A percentile compares a stretch with the other conserved stretches of the same genome.
phyloP scores from a whole-genome alignment of 1,140 invertebrate genomes.

The Theocolax elegans region DNA sequence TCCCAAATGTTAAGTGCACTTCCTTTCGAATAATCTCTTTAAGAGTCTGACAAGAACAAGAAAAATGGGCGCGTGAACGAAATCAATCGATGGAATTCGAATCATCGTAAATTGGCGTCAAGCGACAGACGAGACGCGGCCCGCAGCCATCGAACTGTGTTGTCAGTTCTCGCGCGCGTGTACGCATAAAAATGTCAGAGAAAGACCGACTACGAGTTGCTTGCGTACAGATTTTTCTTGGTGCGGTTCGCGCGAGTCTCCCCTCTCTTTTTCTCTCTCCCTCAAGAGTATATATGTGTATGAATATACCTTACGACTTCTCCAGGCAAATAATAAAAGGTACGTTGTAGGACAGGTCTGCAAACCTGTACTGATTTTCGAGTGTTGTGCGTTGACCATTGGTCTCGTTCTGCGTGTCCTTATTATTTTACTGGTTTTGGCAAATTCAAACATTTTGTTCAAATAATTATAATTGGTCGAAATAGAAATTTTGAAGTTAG shows the following conservation, averaged over 20 bases:
- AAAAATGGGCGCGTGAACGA: constrained; percentile 34
- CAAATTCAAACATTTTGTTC: too few relatives aligned
- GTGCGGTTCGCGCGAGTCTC: background rate
- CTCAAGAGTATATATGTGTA: background rate
- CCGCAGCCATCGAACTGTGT: constrained; percentile 42
- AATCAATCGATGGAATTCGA: constrained; percentile 52
- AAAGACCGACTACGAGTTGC: background rate
- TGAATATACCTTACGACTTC: constrained; percentile 22
- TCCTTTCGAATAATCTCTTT: too few relatives aligned
- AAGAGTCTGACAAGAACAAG: too few relatives aligned
- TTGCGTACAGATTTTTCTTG: background rate
- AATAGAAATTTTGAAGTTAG: too few relatives aligned
- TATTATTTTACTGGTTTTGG: too few relatives aligned
- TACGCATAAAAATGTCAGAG: constrained; percentile 54
- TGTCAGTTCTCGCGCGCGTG: constrained; percentile 44
- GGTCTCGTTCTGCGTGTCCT: too few relatives aligned
- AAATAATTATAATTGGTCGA: too few relatives aligned
- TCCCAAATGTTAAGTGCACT: too few relatives aligned
- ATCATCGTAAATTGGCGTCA: constrained; percentile 56
- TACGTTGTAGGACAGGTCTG: constrained; percentile 19
- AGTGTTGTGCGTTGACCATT: too few relatives aligned
- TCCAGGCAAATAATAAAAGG: constrained; percentile 16
- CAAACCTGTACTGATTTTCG: constrained; percentile 21
- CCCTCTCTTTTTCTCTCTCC: too few relatives aligned
- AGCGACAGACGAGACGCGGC: constrained; percentile 48